Conservation (phyloP, 2,888 invertebrate genomes). For the Eupithecia centaureata region DNA sequence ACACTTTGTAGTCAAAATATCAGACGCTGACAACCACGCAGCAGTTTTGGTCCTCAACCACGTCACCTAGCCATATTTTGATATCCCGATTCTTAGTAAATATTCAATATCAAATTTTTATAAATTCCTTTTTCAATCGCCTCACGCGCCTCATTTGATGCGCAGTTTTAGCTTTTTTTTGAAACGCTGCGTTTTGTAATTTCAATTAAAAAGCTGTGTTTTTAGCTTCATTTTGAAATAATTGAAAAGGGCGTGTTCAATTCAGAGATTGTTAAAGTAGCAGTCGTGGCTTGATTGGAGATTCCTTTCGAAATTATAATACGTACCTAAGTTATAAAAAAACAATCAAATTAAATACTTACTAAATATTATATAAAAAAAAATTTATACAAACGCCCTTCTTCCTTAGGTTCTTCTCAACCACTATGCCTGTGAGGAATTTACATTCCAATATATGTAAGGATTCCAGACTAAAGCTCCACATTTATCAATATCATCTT, state of each 20-base stretch:
- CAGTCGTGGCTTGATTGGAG: slow-evolving; percentile 10
- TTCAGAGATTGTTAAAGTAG: slow-evolving; percentile 24
- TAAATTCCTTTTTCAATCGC: slow-evolving; percentile 26
- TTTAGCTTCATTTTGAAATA: slow-evolving; percentile 29
- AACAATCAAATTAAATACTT: too few relatives aligned
- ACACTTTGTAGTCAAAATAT: too few relatives aligned
- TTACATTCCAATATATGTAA: not conserved
- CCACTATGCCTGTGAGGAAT: not conserved
- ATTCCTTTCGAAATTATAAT: not conserved
- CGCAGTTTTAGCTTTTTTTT: not conserved
- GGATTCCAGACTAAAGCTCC: slow-evolving; percentile 1
- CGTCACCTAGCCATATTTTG: not conserved
- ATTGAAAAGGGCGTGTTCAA: slow-evolving; percentile 30
- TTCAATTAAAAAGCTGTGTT: slow-evolving; percentile 11
- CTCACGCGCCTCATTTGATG: slow-evolving; percentile 31
- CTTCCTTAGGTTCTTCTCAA: too few relatives aligned
- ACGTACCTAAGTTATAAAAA: too few relatives aligned
- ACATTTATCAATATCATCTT: slow-evolving; percentile 20
- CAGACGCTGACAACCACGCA: not conserved
- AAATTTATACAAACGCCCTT: slow-evolving; percentile 3
- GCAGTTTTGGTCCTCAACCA: not conserved
- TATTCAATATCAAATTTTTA: slow-evolving; percentile 48
- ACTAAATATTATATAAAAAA: too few relatives aligned
- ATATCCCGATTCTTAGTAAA: slow-evolving; percentile 40
- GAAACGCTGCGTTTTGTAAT: not conserved